Evolutionary conservation across 2,888 invertebrate genomes (phyloP).

Genomic region (Agelastica alni): DNA sequence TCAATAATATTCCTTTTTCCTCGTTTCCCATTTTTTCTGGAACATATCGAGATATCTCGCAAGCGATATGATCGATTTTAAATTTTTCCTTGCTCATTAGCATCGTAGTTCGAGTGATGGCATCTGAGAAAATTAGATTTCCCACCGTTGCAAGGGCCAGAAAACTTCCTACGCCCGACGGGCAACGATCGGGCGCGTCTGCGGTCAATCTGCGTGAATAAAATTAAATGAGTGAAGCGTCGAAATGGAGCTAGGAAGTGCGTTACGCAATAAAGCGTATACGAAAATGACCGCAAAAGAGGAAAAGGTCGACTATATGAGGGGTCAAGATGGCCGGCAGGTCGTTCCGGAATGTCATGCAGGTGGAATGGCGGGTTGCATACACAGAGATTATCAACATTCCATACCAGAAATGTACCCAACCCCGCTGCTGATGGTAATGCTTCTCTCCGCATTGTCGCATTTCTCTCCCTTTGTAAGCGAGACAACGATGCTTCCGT

Average conservation of each 20-base stretch:
- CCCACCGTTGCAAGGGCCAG: conserved; percentile 9
- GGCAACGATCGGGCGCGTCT: conserved; percentile 17
- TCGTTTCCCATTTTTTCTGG: conserved; percentile 1
- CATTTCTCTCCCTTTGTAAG: conserved; percentile 1
- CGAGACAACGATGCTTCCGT: conserved; percentile 15
- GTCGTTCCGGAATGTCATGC: conserved; percentile 46
- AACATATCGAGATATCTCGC: conserved; percentile 15
- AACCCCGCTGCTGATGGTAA: conserved; percentile 47
- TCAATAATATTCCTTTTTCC: not conserved
- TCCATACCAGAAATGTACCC: conserved; percentile 51
- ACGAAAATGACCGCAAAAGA: conserved; percentile 32
- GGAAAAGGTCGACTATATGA: conserved; percentile 35
- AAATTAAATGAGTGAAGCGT: conserved; percentile 38
- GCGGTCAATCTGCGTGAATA: conserved; percentile 35
- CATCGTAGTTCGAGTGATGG: not conserved
- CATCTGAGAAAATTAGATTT: conserved; percentile 21
- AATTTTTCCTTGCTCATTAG: conserved; percentile 17
- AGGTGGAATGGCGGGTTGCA: conserved; percentile 39
- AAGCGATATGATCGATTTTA: conserved; percentile 17
- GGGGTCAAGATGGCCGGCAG: conserved; percentile 48
- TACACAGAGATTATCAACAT: conserved; percentile 52
- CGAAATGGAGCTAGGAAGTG: conserved; percentile 35
- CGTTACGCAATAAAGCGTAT: conserved; percentile 43
- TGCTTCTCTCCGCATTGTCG: conserved; percentile 34
- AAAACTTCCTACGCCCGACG: conserved; percentile 14